phyloP scores from a whole-genome alignment of 64 coral and sea anemone species.

The Montipora foliosa region DNA sequence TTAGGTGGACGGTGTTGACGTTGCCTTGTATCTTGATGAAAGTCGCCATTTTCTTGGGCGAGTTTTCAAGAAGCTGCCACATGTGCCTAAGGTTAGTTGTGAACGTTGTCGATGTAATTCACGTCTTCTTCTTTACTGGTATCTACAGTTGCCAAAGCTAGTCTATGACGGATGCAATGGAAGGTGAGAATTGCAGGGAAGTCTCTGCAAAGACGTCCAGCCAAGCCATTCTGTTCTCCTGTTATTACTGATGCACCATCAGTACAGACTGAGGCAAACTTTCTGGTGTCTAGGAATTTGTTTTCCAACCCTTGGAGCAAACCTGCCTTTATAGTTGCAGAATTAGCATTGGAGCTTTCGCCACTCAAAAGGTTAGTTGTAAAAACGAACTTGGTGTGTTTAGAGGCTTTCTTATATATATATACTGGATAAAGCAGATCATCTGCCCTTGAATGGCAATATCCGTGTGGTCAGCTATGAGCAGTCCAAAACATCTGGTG shows the following conservation, averaged over 20 bases:
- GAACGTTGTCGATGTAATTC: conserved; percentile 5
- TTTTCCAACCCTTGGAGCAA: conserved; percentile 20
- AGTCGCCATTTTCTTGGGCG: conserved; percentile 24
- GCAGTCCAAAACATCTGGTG: conserved; percentile 29
- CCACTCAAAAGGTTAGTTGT: conserved; percentile 39
- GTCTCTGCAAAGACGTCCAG: background rate
- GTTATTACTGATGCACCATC: conserved; percentile 33
- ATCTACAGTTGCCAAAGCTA: conserved; percentile 41
- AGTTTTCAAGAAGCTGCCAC: conserved; percentile 32
- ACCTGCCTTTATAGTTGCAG: conserved; percentile 26
- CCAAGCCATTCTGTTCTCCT: conserved; percentile 35
- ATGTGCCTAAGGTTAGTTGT: background rate
- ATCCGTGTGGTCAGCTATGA: conserved; percentile 35
- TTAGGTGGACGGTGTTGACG: background rate
- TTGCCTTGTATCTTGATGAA: conserved; percentile 21
- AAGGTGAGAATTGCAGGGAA: conserved; percentile 4
- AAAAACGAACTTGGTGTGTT: conserved; percentile 41
- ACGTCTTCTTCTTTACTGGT: conserved; percentile 2
- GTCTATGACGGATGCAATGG: conserved; percentile 29
- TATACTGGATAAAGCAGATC: conserved; percentile 44
- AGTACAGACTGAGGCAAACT: conserved; percentile 24
- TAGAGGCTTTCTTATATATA: conserved; percentile 8
- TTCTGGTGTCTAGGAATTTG: conserved; percentile 19
- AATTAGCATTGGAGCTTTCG: conserved; percentile 21
- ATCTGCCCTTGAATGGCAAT: conserved; percentile 38